These are phyloP conservation scores for Phrynocephalus versicolor DNA, from an alignment of 2,113 vertebrate species.

Conservation along the genomic window DNA sequence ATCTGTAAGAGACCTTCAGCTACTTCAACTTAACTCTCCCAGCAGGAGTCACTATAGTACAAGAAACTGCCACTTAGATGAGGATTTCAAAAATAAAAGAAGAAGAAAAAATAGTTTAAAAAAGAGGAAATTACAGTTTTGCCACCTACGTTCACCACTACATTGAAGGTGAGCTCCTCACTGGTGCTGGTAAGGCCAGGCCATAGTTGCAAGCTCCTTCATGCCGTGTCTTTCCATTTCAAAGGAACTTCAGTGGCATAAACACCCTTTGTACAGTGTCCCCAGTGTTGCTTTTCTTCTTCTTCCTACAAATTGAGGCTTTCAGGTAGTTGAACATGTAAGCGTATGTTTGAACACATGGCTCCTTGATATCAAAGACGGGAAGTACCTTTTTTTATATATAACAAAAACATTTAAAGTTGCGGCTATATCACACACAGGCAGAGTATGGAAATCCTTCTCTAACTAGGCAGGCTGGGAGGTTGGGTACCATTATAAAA, in stretches of 20 bases:
- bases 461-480: constrained; percentile 72
- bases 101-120: constrained; percentile 87
- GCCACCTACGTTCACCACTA: constrained; percentile 86
- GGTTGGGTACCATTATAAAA: constrained; percentile 73
- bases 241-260: constrained; percentile 86
- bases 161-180: constrained; percentile 87
- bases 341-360: constrained; percentile 80
- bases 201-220: constrained; percentile 80
- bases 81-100: constrained; percentile 91
- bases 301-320: constrained; percentile 83
- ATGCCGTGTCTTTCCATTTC: constrained; percentile 86
- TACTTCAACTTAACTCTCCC: constrained; percentile 89
- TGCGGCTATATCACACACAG: constrained; percentile 79
- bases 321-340: constrained; percentile 84
- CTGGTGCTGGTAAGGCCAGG: constrained; percentile 83
- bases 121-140: constrained; percentile 89
- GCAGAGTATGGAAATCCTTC: constrained; percentile 79
- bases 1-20: constrained; percentile 89
- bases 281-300: constrained; percentile 85
- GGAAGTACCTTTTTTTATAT: constrained; percentile 74
- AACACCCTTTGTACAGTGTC: constrained; percentile 84
- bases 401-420: constrained; percentile 80
- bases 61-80: constrained; percentile 88
- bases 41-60: constrained; percentile 88
- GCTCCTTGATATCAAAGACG: constrained; percentile 83